A percentile compares a stretch with the other conserved stretches of the same genome.
Evolutionary conservation across 2,888 invertebrate species (phyloP).

Genomic region (Brenthis ino): DNA sequence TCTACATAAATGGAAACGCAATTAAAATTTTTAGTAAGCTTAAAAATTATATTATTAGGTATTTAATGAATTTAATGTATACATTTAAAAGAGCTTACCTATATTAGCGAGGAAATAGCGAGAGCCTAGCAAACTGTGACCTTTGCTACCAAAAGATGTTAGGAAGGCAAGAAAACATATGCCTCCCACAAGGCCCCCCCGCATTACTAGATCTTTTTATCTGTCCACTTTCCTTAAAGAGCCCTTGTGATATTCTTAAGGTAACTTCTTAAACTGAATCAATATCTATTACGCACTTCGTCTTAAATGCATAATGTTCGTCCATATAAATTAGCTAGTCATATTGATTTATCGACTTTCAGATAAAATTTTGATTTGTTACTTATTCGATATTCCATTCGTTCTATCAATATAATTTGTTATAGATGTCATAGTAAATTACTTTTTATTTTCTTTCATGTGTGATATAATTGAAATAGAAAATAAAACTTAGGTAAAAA

Average conservation of each 20-base stretch:
- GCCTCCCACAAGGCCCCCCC: slow-evolving; percentile 45
- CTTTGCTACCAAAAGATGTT: slow-evolving; percentile 41
- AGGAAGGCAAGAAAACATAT: slow-evolving; percentile 51
- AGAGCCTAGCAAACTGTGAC: slow-evolving; percentile 37
- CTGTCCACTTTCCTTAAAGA: slow-evolving; percentile 36
- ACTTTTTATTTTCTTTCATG: slow-evolving; percentile 26
- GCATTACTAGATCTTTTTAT: slow-evolving; percentile 42
- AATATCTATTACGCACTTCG: slow-evolving; percentile 25
- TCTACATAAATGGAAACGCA: no score
- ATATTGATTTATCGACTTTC: slow-evolving; percentile 46
- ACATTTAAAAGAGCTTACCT: slow-evolving; percentile 34
- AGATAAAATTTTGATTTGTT: slow-evolving; percentile 44
- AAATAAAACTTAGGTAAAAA: background rate
- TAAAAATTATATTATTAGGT: no score
- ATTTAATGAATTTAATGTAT: background rate
- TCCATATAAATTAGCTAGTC: slow-evolving; percentile 44
- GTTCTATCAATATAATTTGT: slow-evolving; percentile 44
- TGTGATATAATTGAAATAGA: background rate
- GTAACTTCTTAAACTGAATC: slow-evolving; percentile 37
- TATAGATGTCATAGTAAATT: slow-evolving; percentile 39
- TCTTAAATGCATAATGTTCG: slow-evolving; percentile 43
- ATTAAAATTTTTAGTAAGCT: no score
- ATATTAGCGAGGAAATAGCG: slow-evolving; percentile 32
- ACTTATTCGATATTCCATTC: slow-evolving; percentile 41
- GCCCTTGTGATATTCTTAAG: slow-evolving; percentile 33